phyloP scores from a whole-genome alignment of 2,888 invertebrate genomes.

The Nebria salina region DNA sequence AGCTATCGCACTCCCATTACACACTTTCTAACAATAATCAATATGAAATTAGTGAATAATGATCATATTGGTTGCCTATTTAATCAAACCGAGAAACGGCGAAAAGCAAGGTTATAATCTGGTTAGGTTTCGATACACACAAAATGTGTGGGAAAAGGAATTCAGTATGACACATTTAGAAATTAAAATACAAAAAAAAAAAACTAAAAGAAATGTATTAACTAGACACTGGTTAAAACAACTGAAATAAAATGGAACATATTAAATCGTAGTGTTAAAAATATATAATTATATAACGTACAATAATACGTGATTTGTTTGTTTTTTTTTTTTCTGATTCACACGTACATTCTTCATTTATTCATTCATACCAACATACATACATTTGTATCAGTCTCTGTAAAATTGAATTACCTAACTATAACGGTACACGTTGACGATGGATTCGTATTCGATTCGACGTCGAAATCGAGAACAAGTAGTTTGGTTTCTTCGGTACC shows the following conservation, averaged over 20 bases:
- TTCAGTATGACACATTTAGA: constrained; percentile 34
- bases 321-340: background rate
- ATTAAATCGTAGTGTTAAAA: constrained; percentile 28
- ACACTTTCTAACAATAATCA: background rate
- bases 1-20: background rate
- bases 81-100: too few species aligned
- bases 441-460: constrained; percentile 63
- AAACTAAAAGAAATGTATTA: background rate
- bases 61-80: too few species aligned
- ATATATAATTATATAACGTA: constrained; percentile 13
- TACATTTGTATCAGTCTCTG: constrained; percentile 38
- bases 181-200: constrained; percentile 19
- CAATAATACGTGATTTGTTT: constrained; percentile 6
- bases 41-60: too few species aligned
- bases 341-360: background rate
- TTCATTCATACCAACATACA: background rate
- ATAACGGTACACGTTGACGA: constrained; percentile 41
- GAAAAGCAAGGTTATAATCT: background rate
- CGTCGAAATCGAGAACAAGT: constrained; percentile 96
- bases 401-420: constrained; percentile 50
- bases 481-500: constrained; percentile 99
- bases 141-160: constrained; percentile 25
- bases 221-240: constrained; percentile 33
- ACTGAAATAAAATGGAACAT: constrained; percentile 27
- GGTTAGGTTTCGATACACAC: background rate